Evolutionary conservation across 2,888 invertebrate species (phyloP), one percentile per base, ranked within the genome.

Genomic region (Boloria selene): DNA sequence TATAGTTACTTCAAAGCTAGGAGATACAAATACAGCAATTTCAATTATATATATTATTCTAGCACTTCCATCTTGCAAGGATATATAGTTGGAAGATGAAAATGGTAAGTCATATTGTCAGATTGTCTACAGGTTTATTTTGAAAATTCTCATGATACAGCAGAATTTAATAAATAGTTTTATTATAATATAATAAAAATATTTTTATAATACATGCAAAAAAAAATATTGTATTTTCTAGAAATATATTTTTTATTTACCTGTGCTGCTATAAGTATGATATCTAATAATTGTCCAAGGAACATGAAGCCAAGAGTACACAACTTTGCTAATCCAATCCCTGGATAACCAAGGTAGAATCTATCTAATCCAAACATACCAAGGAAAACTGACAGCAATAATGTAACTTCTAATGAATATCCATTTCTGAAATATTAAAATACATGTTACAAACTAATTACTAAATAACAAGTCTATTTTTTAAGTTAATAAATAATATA

Each of bases 311-410:
- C 99, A 64, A 99, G 91, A 0, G 99, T 99, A 81, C 98, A 98
- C 71, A 99, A 94, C 86, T 99, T 99, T 31, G 98, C 95, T 69
- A 99, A 88, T 0, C 99, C 99, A 73, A 99, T 95, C 0, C 98
- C 99, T 61, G 98, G 98, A 85, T 99, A 99, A 38, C 99, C 99
- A n/a, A 99, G 93, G 82, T 99, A 99, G 88, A 99, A 99, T 69
- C 99, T 93, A 84, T 99, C 99, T 26, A 97, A 94, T 17, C 99
- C 99, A 91, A 99, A 98, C 97, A 99, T 98, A 38, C 99, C 99
- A 65, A 99, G 93, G 84, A 99, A 99, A 59, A 99, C 96, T 0
- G 99, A 99, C 4, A 99, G 92, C 45, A 99, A 88, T 53, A 99
- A 90, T 0, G 99, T 96, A 62, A 97, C 97, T 83, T 98, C 98